Percentiles rank a stretch among this genome's conserved stretches.
Evolutionary conservation across 2,113 vertebrate genomes (phyloP).

Genomic region (Danionella cerebrum): DNA sequence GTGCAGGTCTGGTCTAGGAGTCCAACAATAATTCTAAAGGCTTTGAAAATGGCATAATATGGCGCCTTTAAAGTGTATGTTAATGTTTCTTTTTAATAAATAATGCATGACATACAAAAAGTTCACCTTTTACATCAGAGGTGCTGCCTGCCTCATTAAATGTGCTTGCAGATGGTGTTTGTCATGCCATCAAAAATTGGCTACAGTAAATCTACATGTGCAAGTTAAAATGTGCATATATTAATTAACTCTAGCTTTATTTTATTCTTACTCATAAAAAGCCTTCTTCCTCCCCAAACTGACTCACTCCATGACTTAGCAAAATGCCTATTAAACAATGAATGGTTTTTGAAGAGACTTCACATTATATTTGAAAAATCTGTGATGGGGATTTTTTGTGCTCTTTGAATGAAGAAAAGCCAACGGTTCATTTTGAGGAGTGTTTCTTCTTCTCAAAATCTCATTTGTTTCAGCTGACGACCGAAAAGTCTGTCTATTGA

Average conservation of each 20-base stretch:
- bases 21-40: too few species aligned
- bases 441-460: neutral
- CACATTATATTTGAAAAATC: slow-evolving; percentile 6
- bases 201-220: neutral
- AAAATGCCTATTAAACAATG: slow-evolving; percentile 11
- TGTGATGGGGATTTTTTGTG: neutral
- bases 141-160: neutral
- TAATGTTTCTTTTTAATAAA: too few species aligned
- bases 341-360: slow-evolving; percentile 1
- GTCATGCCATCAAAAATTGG: neutral
- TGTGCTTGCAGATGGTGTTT: neutral
- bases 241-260: too few species aligned
- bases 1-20: too few species aligned
- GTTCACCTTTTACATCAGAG: neutral
- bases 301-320: neutral
- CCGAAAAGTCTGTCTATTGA: neutral
- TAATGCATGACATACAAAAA: slow-evolving; percentile 4
- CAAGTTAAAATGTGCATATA: too few species aligned
- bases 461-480: neutral
- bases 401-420: neutral
- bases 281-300: neutral
- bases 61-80: too few species aligned
- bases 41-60: too few species aligned
- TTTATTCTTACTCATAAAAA: too few species aligned
- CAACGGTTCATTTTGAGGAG: neutral